These are phyloP conservation scores for Tiliqua scincoides DNA, from an alignment of 2,113 vertebrate genomes.

Conservation along the genomic window DNA sequence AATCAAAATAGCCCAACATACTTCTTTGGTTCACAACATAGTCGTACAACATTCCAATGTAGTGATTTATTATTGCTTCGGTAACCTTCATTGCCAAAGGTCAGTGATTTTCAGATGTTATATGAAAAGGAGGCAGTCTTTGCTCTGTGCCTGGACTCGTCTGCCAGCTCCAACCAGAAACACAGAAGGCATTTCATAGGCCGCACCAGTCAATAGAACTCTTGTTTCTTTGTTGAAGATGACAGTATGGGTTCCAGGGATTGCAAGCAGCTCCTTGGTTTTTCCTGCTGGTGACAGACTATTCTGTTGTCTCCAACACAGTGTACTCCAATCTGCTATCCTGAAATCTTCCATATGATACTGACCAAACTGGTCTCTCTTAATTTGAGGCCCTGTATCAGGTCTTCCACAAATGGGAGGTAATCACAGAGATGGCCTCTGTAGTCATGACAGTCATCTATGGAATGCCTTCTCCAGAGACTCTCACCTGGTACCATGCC, in stretches of 20 bases:
- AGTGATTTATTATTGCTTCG: constrained; percentile 24
- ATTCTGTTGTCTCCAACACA: not conserved
- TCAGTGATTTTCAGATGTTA: constrained; percentile 16
- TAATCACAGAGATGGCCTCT: no score
- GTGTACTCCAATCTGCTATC: not conserved
- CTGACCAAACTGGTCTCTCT: no score
- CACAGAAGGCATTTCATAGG: not conserved
- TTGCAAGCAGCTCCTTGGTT: not conserved
- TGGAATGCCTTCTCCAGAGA: no score
- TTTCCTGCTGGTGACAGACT: not conserved
- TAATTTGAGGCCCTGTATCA: no score
- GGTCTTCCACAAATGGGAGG: no score
- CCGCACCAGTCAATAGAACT: not conserved
- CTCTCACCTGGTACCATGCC: no score
- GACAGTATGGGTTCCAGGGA: not conserved
- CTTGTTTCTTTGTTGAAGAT: not conserved
- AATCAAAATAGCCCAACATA: constrained; percentile 20
- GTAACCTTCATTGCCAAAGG: constrained; percentile 21
- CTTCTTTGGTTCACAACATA: constrained; percentile 14
- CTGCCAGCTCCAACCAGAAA: not conserved
- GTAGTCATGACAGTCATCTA: no score
- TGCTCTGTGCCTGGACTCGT: not conserved
- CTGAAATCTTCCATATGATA: not conserved
- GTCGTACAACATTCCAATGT: constrained; percentile 15
- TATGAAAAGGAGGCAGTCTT: not conserved